Base-by-base conservation (phyloP, 2,113 vertebrate genomes). In the Benitochromis conjunctus region DNA sequence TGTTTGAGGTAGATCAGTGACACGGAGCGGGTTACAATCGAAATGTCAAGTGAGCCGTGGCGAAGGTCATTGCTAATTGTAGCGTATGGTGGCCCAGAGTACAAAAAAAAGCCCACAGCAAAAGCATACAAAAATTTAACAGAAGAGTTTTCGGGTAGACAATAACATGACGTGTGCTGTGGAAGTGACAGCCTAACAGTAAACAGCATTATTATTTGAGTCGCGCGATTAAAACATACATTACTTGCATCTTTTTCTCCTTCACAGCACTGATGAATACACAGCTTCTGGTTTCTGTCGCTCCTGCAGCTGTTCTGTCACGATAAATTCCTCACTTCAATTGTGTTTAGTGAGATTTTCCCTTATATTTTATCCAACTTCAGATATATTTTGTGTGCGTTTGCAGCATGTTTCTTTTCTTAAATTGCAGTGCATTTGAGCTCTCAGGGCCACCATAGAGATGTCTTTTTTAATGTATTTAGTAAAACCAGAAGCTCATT, bases 1-100 rank as follows among this genome's bases (percentile, higher is more conserved):
- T 99, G 48, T 99, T 99, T 87, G 98, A 99, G 97, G 99, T 99
- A 58, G 19, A 83, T 66, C n/a, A 69, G 16, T 43, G 38, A 46
- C 24, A 46, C 1, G 10, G 18, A 80, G 24, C 5, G 5, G 9
- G 10, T 58, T 38, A 31, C 64, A 85, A 38, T 31, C 14, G 43
- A 55, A 4, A n/a, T 8, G 54, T 57, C 12, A 53, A 46, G 7
- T 8, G n/a, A 46, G 36, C n/a, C 10, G 9, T 57, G 54, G 9
- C 21, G 9, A 71, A 83, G 21, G 8, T 9, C 29, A 57, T 46
- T 26, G 14, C 36, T 41, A 58, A 57, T 19, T 7, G 16, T 18
- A 12, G 56, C 7, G 51, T 56, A 66, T 4, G 11, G 62, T 21
- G 62, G 62, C 19, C 11, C 62, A 41, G 21, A 41, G 62, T 26